These are phyloP conservation scores for Conger conger DNA, from an alignment of 2,113 vertebrate genomes.

Conservation along the genomic window DNA sequence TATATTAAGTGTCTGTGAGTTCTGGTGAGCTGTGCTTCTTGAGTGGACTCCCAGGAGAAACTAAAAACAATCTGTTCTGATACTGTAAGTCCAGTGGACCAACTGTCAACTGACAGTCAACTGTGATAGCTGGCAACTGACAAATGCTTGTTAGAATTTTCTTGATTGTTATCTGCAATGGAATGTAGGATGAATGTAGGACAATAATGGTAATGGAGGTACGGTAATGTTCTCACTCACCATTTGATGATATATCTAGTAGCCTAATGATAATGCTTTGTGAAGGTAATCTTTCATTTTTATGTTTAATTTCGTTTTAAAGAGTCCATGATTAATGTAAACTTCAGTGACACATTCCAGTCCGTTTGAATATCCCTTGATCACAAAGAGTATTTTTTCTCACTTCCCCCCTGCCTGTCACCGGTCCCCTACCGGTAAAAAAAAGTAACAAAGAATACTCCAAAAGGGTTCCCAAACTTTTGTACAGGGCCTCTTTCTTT, in stretches of 20 bases:
- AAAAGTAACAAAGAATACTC: too few species aligned
- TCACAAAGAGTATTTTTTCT: too few species aligned
- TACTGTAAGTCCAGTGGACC: slow-evolving; percentile 78
- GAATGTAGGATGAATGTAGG: neutral
- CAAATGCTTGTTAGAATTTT: slow-evolving; percentile 86
- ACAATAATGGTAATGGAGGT: neutral
- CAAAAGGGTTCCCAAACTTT: too few species aligned
- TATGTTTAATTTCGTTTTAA: too few species aligned
- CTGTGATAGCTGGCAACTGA: slow-evolving; percentile 81
- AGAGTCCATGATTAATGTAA: too few species aligned
- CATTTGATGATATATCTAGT: neutral
- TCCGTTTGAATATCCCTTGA: too few species aligned
- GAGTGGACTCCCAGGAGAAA: slow-evolving; percentile 63
- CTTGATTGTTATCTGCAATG: slow-evolving; percentile 67
- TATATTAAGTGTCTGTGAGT: slow-evolving; percentile 61
- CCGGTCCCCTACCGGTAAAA: too few species aligned
- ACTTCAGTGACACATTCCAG: too few species aligned
- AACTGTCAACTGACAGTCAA: slow-evolving; percentile 84
- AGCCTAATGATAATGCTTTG: neutral
- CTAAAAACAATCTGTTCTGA: slow-evolving; percentile 76
- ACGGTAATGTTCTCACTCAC: neutral
- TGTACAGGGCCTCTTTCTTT: too few species aligned
- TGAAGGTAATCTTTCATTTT: neutral
- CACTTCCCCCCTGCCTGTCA: too few species aligned
- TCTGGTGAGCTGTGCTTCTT: slow-evolving; percentile 72